Base-by-base conservation (phyloP, 2,797 vertebrate species). In the Otus scops region DNA sequence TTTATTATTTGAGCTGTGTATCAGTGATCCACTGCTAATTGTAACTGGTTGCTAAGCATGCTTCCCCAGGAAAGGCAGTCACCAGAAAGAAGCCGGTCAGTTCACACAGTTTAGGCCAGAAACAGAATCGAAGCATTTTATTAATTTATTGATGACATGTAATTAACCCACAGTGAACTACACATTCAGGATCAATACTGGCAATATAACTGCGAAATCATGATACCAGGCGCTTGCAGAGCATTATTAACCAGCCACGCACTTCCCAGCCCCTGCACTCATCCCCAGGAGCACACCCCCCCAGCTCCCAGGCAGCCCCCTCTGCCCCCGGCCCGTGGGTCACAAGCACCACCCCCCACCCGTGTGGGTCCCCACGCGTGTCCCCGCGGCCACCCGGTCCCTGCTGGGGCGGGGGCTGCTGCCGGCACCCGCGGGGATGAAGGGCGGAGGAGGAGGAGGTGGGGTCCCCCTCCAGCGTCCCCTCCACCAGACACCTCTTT, bases 161-260 rank as follows among this genome's bases (percentile, higher is more conserved):
- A 82, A 94, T 95, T 94, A 95, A 89, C 74, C 47, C 65, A 59
- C 50, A 61, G 12, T 59, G 69, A 93, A 76, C 85, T 86, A 88
- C 41, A 45, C 13, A 32, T 85, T 93, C 50, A 26, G 27, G 80
- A 92, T 95, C 93, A 86, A 95, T 96, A 73, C 32, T 32, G 18
- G 27, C 81, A 94, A 88, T 87, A 65, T 8, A 84, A 86, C 17
- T 61, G 47, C 87, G 93, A 89, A 95, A 95, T 95, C 50, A 94
- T 28, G 19, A 57, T n/a, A 54, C 2, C 18, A 54, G 53, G 22
- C 30, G 60, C 4, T 45, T 32, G 16, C 7, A 90, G 45, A 92
- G 6, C 36, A 24, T 65, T 57, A 69, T 77, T n/a, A 85, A 88
- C 32, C 6, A 63, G 26, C 18, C n/a, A 9, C 3, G 1, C 10